Evolutionary conservation across 2,888 invertebrate genomes (phyloP).

Genomic region (Cloeon dipterum): DNA sequence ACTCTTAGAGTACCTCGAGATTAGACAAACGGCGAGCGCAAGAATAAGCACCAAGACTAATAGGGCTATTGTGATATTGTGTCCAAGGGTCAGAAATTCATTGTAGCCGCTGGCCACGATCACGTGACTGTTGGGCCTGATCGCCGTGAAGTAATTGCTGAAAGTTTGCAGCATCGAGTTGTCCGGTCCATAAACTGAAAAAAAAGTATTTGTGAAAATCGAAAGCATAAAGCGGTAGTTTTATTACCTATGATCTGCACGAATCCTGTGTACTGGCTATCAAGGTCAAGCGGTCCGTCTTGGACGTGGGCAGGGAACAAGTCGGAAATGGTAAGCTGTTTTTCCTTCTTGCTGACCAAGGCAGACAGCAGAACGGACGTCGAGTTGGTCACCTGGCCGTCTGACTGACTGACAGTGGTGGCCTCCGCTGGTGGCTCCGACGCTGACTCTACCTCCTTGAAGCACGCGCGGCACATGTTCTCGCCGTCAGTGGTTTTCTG

Average conservation of each 20-base stretch:
- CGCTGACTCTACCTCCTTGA: background rate
- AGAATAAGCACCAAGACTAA: slow-evolving; percentile 36
- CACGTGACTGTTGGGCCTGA: slow-evolving; percentile 40
- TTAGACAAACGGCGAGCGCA: slow-evolving; percentile 33
- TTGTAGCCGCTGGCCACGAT: slow-evolving; percentile 9
- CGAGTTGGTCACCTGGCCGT: background rate
- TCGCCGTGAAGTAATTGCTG: slow-evolving; percentile 49
- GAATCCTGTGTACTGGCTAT: slow-evolving; percentile 65
- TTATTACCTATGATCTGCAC: slow-evolving; percentile 53
- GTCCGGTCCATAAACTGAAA: slow-evolving; percentile 24
- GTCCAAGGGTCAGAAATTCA: slow-evolving; percentile 14
- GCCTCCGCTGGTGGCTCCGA: background rate
- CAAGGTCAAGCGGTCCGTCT: slow-evolving; percentile 52
- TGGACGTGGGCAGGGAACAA: slow-evolving; percentile 16
- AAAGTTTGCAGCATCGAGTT: slow-evolving; percentile 33
- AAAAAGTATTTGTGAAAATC: slow-evolving; percentile 5
- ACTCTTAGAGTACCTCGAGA: slow-evolving; percentile 40
- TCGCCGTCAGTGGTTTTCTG: no score
- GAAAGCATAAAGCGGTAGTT: slow-evolving; percentile 5
- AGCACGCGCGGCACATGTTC: no score
- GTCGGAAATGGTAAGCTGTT: background rate
- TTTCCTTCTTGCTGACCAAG: background rate
- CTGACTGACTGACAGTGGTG: background rate
- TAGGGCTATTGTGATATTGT: slow-evolving; percentile 43
- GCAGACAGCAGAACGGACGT: slow-evolving; percentile 5